Conservation (phyloP, 1,140 invertebrate species). For the Calephelis virginiensis region DNA sequence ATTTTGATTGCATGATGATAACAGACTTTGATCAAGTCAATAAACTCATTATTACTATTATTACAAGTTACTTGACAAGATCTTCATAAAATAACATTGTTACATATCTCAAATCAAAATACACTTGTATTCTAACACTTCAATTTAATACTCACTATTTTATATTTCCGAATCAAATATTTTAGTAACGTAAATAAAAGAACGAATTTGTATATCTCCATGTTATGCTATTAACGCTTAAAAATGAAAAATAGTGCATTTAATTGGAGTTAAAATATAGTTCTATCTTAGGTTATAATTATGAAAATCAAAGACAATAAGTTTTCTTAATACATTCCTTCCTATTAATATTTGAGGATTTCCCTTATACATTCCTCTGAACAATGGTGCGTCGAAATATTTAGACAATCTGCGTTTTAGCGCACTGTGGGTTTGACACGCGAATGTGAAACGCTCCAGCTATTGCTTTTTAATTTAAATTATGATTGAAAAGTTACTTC, state of each 20-base stretch:
- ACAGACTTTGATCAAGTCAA: too few relatives aligned
- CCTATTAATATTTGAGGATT: slow-evolving; percentile 9
- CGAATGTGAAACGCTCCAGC: slow-evolving; percentile 55
- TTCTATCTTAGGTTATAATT: slow-evolving; percentile 10
- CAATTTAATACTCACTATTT: slow-evolving; percentile 5
- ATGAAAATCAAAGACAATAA: slow-evolving; percentile 6
- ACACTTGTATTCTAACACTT: neutral
- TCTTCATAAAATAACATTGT: too few relatives aligned
- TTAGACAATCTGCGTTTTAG: slow-evolving; percentile 17
- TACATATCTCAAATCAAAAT: too few relatives aligned
- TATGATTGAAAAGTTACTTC: too few relatives aligned
- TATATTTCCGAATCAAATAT: neutral
- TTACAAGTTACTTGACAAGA: too few relatives aligned
- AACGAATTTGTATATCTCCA: neutral
- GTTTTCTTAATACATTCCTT: slow-evolving; percentile 6
- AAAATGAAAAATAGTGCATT: slow-evolving; percentile 6
- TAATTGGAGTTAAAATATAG: slow-evolving; percentile 11
- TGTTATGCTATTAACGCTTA: neutral
- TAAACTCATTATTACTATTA: too few relatives aligned
- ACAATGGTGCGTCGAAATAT: slow-evolving; percentile 18
- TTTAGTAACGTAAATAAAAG: neutral
- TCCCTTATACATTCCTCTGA: slow-evolving; percentile 1
- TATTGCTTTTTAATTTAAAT: slow-evolving; percentile 2
- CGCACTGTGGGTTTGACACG: slow-evolving; percentile 53
- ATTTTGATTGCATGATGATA: too few relatives aligned